Conservation (phyloP, 2,888 invertebrate species). For the Cantharis rustica region DNA sequence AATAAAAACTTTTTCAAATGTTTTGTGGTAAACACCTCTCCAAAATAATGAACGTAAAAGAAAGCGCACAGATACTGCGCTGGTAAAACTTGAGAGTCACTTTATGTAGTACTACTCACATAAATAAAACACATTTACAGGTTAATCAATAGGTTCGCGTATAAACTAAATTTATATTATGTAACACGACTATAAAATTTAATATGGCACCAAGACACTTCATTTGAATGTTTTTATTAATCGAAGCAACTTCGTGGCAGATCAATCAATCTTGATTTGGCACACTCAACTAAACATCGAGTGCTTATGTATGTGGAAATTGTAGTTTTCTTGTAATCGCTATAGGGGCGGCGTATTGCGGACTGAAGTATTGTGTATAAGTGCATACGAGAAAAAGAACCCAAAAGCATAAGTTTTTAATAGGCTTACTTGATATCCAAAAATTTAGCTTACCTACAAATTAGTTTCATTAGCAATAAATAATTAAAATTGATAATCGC, state of each 20-base stretch:
- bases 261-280: neutral
- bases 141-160: neutral
- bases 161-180: neutral
- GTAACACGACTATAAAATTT: neutral
- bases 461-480: neutral
- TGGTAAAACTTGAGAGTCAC: neutral
- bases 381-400: too few species aligned
- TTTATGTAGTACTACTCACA: neutral
- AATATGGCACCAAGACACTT: neutral
- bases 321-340: neutral
- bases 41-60: neutral
- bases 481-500: neutral
- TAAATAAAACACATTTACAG: neutral
- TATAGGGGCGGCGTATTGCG: too few species aligned
- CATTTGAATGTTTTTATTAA: neutral
- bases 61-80: neutral
- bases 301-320: neutral
- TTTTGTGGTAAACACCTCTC: neutral
- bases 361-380: too few species aligned
- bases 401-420: too few species aligned
- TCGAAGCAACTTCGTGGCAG: neutral
- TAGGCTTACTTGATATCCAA: too few species aligned
- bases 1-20: neutral
- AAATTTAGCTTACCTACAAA: too few species aligned
- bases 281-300: neutral